Conservation (phyloP, 2,797 vertebrate species). For the Eulemur albifrons region DNA sequence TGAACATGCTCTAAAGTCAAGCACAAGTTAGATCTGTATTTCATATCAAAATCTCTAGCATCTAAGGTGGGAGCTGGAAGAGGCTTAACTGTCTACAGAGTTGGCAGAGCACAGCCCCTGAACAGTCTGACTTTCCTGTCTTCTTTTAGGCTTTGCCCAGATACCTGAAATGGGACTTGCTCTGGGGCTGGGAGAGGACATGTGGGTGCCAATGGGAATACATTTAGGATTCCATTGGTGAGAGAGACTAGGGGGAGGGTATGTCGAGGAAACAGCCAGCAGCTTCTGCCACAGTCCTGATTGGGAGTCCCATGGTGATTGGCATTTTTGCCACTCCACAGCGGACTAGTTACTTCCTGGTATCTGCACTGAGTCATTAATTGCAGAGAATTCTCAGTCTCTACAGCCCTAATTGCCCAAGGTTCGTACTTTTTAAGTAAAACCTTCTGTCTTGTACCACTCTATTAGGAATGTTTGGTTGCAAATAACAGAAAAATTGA, state of each 20-base stretch:
- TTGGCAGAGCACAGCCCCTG: background rate
- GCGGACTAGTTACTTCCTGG: background rate
- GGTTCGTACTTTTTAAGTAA: background rate
- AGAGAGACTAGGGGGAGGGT: background rate
- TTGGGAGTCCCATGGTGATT: fast-evolving
- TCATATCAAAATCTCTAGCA: background rate
- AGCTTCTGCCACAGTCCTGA: background rate
- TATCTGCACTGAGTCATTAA: background rate
- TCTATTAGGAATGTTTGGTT: background rate
- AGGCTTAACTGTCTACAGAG: background rate
- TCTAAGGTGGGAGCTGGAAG: background rate
- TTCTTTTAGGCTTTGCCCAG: background rate
- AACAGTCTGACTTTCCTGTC: background rate
- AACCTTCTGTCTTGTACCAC: background rate
- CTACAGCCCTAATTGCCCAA: background rate
- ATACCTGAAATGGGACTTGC: background rate
- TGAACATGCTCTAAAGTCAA: background rate
- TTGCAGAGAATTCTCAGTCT: background rate
- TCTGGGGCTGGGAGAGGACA: background rate
- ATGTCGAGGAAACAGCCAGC: background rate
- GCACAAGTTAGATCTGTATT: background rate
- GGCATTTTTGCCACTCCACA: background rate
- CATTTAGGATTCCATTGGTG: background rate
- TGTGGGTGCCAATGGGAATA: background rate
- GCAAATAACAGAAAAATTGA: constrained; percentile 25